Base-by-base conservation (phyloP, 1,140 invertebrate species). In the Zelostemma sp. region DNA sequence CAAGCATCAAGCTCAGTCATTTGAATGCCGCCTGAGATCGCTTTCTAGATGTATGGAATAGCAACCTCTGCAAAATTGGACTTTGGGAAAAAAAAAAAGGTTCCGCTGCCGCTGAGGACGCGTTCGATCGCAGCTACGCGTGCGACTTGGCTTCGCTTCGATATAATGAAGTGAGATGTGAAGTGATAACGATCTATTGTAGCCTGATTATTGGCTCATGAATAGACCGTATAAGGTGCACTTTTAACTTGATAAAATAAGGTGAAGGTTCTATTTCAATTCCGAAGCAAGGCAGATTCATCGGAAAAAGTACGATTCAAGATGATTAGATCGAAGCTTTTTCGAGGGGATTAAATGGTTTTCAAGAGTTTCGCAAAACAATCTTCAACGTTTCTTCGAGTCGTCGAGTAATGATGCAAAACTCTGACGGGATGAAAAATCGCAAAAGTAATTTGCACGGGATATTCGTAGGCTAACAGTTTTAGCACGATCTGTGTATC, bases 1-100 rank as follows among this genome's bases (percentile, higher is more conserved):
- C 59, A 68, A 68, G 62, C 66, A 68, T 50, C 46, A 38, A 38
- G n/a, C 55, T 33, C 21, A 49, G 3, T 48, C 40, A 56, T 67
- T 67, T 67, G 53, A 67, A 67, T 53, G 46, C 38, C 51, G 51
- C 17, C 38, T 28, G 47, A 46, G 43, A 54, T 59, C 59, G 31
- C 66, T 68, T 68, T 68, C 59, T 62, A 68, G 59, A 61, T 55
- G 54, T 31, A 17, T 15, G 6, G 25, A 8, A 19, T 12, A 1
- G 46, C 19, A 6, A n/a, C 25, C 46, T 12, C 19, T 21, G 46
- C 21, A 28, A 48, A 48, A 48, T 45, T 21, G 19, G 16, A 17
- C 14, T 43, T 14, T 1, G 14, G 25, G 15, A 56, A 48, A 48
- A 48, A 45, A 9, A 35, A 25, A n/a, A n/a, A n/a, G n/a, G n/a